phyloP scores from a whole-genome alignment of 1,140 invertebrate species.

The Mycetomoellerius zeteki region DNA sequence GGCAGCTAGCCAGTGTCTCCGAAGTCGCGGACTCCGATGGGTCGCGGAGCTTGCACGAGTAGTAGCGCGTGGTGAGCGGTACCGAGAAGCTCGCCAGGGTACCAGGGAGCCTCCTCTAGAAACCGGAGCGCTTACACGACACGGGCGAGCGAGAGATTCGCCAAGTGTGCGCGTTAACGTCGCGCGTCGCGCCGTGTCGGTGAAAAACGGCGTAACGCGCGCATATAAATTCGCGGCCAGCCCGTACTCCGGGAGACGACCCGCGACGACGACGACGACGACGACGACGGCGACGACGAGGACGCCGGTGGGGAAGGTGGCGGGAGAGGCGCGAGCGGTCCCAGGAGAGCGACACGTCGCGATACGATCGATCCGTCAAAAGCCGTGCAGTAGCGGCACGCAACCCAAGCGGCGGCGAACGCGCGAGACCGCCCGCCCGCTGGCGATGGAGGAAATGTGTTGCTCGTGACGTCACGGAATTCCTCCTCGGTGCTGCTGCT shows the following conservation, averaged over 20 bases:
- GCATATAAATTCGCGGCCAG: slow-evolving; percentile 13
- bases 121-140: not conserved
- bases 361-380: slow-evolving; percentile 76
- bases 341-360: slow-evolving; percentile 72
- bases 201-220: not conserved
- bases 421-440: slow-evolving; percentile 29
- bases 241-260: not conserved
- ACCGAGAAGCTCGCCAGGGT: not conserved
- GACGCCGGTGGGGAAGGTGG: not conserved
- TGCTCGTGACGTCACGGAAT: slow-evolving; percentile 70
- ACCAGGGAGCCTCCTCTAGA: not conserved
- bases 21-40: slow-evolving; percentile 74
- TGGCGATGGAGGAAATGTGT: slow-evolving; percentile 61
- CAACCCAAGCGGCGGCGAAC: slow-evolving; percentile 37
- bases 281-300: not conserved
- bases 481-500: slow-evolving; percentile 44
- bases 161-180: not conserved
- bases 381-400: slow-evolving; percentile 61
- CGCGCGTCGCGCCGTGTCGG: not conserved
- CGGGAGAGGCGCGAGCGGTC: slow-evolving; percentile 19
- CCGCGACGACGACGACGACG: slow-evolving; percentile 8
- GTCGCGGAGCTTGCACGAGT: slow-evolving; percentile 39
- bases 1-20: slow-evolving; percentile 66
- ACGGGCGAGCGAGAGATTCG: not conserved
- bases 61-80: slow-evolving; percentile 13